Conservation (phyloP, 2,113 vertebrate genomes). For the Triplophysa siluroides region DNA sequence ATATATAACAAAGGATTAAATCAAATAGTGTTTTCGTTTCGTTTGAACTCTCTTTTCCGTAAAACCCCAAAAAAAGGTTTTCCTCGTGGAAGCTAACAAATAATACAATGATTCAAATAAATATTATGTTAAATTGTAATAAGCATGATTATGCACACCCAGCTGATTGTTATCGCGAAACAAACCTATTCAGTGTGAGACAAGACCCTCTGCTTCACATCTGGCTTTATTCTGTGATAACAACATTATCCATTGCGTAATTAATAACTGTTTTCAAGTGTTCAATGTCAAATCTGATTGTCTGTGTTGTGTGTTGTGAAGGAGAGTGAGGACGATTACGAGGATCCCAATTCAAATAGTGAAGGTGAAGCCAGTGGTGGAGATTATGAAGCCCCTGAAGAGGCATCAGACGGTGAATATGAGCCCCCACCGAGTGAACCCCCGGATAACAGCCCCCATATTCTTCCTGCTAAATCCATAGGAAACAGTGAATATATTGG, state of each 20-base stretch:
- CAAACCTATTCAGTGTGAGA: too few relatives aligned
- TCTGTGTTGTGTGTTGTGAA: not conserved
- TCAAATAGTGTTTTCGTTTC: too few relatives aligned
- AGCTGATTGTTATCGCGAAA: too few relatives aligned
- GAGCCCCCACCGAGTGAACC: constrained; percentile 86
- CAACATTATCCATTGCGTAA: not conserved
- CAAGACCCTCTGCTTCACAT: too few relatives aligned
- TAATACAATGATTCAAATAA: too few relatives aligned
- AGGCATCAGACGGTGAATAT: constrained; percentile 68
- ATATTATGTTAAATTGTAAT: too few relatives aligned
- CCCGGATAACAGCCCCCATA: constrained; percentile 69
- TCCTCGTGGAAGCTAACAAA: too few relatives aligned
- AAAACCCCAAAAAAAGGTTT: too few relatives aligned
- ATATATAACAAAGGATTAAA: too few relatives aligned
- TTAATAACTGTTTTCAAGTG: not conserved
- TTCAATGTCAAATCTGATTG: not conserved
- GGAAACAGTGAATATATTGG: constrained; percentile 84
- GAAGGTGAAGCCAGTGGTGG: constrained; percentile 71
- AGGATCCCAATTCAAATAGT: constrained; percentile 79
- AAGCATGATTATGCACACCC: too few relatives aligned
- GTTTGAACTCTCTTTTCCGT: too few relatives aligned
- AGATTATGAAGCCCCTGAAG: constrained; percentile 88
- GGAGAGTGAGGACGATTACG: constrained; percentile 86
- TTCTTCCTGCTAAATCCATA: constrained; percentile 76
- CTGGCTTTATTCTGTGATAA: too few relatives aligned